Conservation (phyloP, 1,140 invertebrate species). For the Bombyx mori region DNA sequence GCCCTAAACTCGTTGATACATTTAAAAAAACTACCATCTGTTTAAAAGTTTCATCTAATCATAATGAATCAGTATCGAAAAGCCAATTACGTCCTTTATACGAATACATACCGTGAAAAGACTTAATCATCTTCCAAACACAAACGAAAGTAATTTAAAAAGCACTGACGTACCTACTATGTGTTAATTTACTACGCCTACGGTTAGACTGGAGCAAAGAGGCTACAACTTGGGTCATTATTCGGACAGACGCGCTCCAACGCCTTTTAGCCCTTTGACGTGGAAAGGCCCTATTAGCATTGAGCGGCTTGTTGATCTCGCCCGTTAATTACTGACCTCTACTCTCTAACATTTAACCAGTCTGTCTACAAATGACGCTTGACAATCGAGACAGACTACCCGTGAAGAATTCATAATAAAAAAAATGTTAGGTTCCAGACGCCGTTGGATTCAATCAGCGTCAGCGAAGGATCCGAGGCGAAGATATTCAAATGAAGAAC, state of each 20-base stretch:
- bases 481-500: conserved; percentile 61
- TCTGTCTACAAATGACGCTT: conserved; percentile 20
- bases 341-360: conserved; percentile 42
- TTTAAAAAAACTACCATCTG: too few relatives aligned
- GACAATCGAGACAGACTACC: conserved; percentile 17
- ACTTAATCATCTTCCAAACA: too few relatives aligned
- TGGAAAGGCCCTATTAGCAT: conserved; percentile 61
- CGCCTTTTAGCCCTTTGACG: conserved; percentile 62
- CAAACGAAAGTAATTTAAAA: too few relatives aligned
- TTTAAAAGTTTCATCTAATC: too few relatives aligned
- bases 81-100: background rate
- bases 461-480: conserved; percentile 35
- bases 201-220: conserved; percentile 18
- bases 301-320: conserved; percentile 58
- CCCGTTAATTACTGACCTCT: conserved; percentile 58
- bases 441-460: conserved; percentile 50
- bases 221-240: conserved; percentile 49
- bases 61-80: too few relatives aligned
- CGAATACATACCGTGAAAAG: too few relatives aligned
- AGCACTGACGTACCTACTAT: too few relatives aligned
- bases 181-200: conserved; percentile 2
- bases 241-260: conserved; percentile 60
- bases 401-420: conserved; percentile 15
- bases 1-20: too few relatives aligned
- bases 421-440: conserved; percentile 27